A percentile compares a stretch with the other conserved stretches of the same genome.
Conservation (phyloP, 2,113 vertebrate genomes). For the Agelaius tricolor region DNA sequence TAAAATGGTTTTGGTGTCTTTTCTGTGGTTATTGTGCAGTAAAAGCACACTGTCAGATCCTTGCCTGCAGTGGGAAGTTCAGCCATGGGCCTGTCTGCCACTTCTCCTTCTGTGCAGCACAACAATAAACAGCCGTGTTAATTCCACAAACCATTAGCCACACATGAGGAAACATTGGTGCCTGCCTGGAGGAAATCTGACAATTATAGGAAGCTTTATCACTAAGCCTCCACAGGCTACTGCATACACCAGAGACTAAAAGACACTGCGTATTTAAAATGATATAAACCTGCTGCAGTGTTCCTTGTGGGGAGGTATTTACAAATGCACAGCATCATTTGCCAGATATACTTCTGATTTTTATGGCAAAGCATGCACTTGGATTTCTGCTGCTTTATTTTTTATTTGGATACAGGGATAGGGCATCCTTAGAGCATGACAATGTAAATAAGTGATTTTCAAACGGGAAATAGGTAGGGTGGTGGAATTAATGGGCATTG, state of each 20-base stretch:
- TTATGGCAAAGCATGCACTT: not conserved
- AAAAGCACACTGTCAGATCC: not conserved
- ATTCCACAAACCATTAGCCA: conserved; percentile 60
- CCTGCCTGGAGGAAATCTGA: conserved; percentile 62
- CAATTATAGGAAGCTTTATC: conserved; percentile 67
- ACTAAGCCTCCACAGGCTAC: conserved; percentile 47
- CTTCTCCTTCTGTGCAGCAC: conserved; percentile 43
- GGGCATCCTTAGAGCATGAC: not conserved
- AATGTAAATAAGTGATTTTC: not conserved
- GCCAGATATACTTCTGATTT: not conserved
- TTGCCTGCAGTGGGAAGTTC: conserved; percentile 39
- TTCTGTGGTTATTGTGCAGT: conserved; percentile 33
- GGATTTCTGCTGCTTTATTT: conserved; percentile 9
- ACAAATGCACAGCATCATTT: not conserved
- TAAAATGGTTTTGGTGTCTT: not conserved
- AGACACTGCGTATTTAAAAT: conserved; percentile 35
- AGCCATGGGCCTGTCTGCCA: not conserved
- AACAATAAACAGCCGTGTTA: conserved; percentile 58
- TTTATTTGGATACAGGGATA: not conserved
- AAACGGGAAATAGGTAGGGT: not conserved
- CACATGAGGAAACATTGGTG: conserved; percentile 61
- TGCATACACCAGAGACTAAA: conserved; percentile 31
- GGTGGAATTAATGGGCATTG: not conserved
- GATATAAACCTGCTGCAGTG: conserved; percentile 50
- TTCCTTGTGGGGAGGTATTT: conserved; percentile 26